Base-by-base conservation (phyloP, 2,797 vertebrate genomes). In the Protonibea diacanthus region DNA sequence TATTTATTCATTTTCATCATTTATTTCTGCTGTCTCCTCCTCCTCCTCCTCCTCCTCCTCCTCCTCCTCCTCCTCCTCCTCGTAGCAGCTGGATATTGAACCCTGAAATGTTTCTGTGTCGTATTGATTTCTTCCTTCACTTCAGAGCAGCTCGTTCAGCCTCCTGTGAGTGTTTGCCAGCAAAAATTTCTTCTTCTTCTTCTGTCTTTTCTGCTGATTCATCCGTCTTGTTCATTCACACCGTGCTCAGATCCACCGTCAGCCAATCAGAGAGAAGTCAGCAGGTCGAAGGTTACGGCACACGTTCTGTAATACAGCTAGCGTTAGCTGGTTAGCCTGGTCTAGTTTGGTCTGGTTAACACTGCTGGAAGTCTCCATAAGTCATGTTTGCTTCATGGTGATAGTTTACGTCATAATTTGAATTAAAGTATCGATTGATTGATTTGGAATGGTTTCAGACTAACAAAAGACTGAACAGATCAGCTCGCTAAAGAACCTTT, bases 41-140 rank as follows among this genome's bases (percentile, higher is more conserved):
- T 29, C 71, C 42, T 25, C 64, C 64, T 71, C 68, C 20, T 2
- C 53, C 20, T 4, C 20, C 13, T 6, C 59, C 27, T 53, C 21
- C 21, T 21, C 69, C 5, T 51, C 49, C 18, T 38, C 53, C 25
- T 55, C 58, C 18, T 78, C 64, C 49, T 81, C 71, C 55, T 63
- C 69, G 73, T 75, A 77, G 72, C 66, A 33, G 67, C 52, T 76
- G 78, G 81, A 84, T 89, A 90, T 91, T 85, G 86, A 74, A 85
- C 86, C 88, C 42, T 79, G 84, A 90, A 86, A 86, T 88, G 82
- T 89, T 91, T 87, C 88, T 87, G 83, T 85, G 88, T 86, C 51
- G 29, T 88, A 92, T 91, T 80, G 90, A 92, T 92, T 91, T 86
- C 56, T 87, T 78, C 81, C 88, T 83, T 80, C 71, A 69, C 76